Evolutionary conservation across 2,888 invertebrate genomes (phyloP).

Genomic region (Drosophila falleni): DNA sequence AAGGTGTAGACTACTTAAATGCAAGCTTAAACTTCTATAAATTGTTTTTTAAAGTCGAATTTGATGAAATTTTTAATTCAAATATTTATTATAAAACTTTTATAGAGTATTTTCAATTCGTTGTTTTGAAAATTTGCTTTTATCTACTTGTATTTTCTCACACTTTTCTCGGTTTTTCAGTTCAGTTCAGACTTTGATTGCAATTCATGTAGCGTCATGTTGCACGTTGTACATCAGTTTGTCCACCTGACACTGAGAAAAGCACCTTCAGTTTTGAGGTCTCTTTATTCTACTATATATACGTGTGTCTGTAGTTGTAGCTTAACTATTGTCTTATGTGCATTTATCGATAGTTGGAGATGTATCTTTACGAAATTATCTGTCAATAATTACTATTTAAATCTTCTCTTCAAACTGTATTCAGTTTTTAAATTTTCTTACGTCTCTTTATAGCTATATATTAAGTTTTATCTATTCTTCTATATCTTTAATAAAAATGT

Average conservation of each 20-base stretch:
- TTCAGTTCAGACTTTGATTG: constrained; percentile 60
- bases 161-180: constrained; percentile 12
- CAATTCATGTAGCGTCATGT: constrained; percentile 58
- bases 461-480: too few species aligned
- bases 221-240: constrained; percentile 27
- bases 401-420: neutral
- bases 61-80: too few species aligned
- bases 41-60: too few species aligned
- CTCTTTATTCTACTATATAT: neutral
- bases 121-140: neutral
- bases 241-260: constrained; percentile 13
- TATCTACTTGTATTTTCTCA: neutral
- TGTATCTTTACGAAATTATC: neutral
- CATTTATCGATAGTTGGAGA: neutral
- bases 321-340: neutral
- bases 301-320: neutral
- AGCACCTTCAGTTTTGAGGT: neutral
- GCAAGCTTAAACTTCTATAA: too few species aligned
- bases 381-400: neutral
- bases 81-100: too few species aligned
- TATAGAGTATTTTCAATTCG: constrained; percentile 5
- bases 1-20: too few species aligned
- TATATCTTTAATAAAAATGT: too few species aligned
- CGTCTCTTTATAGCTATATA: neutral
- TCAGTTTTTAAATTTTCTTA: neutral